Evolutionary conservation across 2,888 invertebrate genomes (phyloP), one percentile per base, ranked within the genome.

Genomic region (Melieria crassipennis): DNA sequence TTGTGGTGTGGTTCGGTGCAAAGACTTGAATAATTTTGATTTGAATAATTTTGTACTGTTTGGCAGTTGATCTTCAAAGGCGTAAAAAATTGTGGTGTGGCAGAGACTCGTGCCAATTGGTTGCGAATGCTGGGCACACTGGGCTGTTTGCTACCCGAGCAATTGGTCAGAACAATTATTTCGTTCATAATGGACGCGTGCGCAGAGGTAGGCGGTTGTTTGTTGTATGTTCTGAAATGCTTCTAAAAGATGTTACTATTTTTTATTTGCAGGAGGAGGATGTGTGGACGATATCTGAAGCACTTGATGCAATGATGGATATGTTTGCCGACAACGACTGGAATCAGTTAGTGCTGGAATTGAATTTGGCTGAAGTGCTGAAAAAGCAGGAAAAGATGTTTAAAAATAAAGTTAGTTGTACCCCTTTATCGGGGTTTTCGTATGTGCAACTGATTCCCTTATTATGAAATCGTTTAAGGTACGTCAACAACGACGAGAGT

Each of bases 281-380:
- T 74, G 89, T 92, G 7, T 92, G 92, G 91, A 90, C 93, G 5
- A 87, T 91, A 50, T 92, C 93, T 0, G 94, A 94, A 87, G 90
- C 92, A 4, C 82, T 94, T 55, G 94, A 94, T 81, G 90, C 92
- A 0, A 81, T 94, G 45, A 92, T 94, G 85, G 94, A 94, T 81
- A 89, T 94, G 77, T 94, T 92, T 85, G 90, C 92, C 0, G 93
- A 93, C 80, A 94, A 94, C 80, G 91, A 92, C 80, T 91, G 92
- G 70, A 91, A 93, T 82, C 80, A 81, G 30, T 85, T 93, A 71
- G 91, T 92, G 1, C 87, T 87, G 73, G 91, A 91, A 81, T 88
- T 93, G 13, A 88, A 89, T 75, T 87, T 94, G 65, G 88, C 91
- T 3, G 89, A 90, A n/a, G 91, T 90, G 79, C 85, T 93, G 13